phyloP scores from a whole-genome alignment of 1,140 invertebrate genomes.

The Aphaenogaster rudis region DNA sequence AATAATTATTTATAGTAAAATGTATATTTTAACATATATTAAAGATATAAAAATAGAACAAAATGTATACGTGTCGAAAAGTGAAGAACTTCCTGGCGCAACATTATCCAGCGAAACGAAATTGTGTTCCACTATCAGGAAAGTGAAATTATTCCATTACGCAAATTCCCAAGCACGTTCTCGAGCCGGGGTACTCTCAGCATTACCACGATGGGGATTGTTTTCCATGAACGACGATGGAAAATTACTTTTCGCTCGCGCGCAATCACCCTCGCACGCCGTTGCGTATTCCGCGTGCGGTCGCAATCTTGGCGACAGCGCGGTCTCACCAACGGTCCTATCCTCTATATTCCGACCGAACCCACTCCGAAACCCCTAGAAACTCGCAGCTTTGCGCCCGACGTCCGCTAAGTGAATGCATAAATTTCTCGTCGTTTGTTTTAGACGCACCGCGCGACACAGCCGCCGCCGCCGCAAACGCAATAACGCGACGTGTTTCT shows the following conservation, averaged over 20 bases:
- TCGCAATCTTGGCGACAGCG: slow-evolving; percentile 51
- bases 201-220: slow-evolving; percentile 41
- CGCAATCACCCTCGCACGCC: slow-evolving; percentile 34
- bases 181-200: slow-evolving; percentile 1
- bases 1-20: neutral
- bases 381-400: slow-evolving; percentile 30
- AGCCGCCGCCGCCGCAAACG: slow-evolving; percentile 54
- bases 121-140: slow-evolving; percentile 43
- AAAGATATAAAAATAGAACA: neutral
- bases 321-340: neutral
- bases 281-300: slow-evolving; percentile 60
- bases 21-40: neutral
- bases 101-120: slow-evolving; percentile 12
- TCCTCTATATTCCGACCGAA: neutral
- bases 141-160: slow-evolving; percentile 63
- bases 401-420: slow-evolving; percentile 76
- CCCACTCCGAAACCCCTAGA: slow-evolving; percentile 1
- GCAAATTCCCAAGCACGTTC: slow-evolving; percentile 46
- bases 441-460: slow-evolving; percentile 36
- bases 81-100: neutral
- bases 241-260: slow-evolving; percentile 52
- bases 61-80: neutral
- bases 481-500: slow-evolving; percentile 77
- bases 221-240: slow-evolving; percentile 55
- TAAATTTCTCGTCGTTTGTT: slow-evolving; percentile 77